A percentile compares a stretch with the other conserved stretches of the same genome.
phyloP scores from a whole-genome alignment of 2,888 invertebrate species.

The Branchipolynoe longqiensis region DNA sequence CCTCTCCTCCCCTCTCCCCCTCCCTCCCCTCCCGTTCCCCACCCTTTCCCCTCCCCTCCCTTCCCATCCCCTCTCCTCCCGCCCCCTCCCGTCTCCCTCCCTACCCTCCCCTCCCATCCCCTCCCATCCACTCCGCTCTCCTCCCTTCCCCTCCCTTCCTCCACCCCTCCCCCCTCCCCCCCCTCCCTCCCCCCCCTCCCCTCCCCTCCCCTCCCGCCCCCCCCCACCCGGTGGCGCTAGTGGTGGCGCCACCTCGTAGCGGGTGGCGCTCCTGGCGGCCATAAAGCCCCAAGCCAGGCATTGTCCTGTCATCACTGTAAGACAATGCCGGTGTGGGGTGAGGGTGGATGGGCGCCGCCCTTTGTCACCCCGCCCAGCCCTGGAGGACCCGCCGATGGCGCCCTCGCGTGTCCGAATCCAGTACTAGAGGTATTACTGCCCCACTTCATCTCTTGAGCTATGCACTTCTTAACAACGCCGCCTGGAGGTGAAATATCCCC shows the following conservation, averaged over 20 bases:
- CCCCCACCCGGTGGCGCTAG: not conserved
- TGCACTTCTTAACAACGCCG: no score
- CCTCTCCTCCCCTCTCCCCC: no score
- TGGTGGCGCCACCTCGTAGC: no score
- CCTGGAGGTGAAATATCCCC: no score
- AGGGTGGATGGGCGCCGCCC: no score
- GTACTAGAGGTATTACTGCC: not conserved
- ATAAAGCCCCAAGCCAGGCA: not conserved
- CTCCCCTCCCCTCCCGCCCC: not conserved
- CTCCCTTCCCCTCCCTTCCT: no score
- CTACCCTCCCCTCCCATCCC: no score
- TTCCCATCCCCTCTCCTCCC: no score
- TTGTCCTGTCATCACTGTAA: slow-evolving; percentile 45
- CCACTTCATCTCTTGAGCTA: not conserved
- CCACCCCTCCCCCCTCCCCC: not conserved
- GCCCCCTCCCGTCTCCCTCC: no score
- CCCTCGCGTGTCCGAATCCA: slow-evolving; percentile 25
- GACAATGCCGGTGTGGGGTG: slow-evolving; percentile 9
- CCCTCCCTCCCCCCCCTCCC: not conserved
- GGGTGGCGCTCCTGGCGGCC: not conserved
- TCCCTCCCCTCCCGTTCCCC: no score
- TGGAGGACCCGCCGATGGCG: slow-evolving; percentile 5
- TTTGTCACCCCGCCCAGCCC: not conserved
- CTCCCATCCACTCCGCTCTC: no score
- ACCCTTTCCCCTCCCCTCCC: no score